Evolutionary conservation across 1,140 invertebrate species (phyloP).

Genomic region (Cyrtorhinus lividipennis): DNA sequence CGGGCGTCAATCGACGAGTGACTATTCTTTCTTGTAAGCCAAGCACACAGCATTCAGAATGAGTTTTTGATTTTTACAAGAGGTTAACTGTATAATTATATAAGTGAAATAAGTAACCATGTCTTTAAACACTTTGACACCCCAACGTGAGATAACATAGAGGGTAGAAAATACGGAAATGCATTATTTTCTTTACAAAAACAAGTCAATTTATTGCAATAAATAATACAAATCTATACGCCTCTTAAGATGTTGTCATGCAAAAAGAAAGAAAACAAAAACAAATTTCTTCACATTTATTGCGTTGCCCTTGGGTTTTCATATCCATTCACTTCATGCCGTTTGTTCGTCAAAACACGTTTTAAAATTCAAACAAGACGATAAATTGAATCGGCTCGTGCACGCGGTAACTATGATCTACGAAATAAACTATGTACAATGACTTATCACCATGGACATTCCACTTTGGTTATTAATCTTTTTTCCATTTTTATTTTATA

Average conservation of each 20-base stretch:
- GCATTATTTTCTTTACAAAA: neutral
- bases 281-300: conserved; percentile 11
- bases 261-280: conserved; percentile 7
- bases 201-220: conserved; percentile 16
- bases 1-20: no score
- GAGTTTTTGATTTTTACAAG: no score
- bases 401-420: conserved; percentile 14
- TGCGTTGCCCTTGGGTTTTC: conserved; percentile 3
- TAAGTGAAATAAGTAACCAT: no score
- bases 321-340: no score
- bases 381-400: no score
- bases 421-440: conserved; percentile 4
- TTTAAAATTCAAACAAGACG: no score
- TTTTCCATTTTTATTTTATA: neutral
- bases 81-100: no score
- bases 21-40: no score
- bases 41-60: no score
- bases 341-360: no score
- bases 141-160: no score
- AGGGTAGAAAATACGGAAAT: neutral
- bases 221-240: conserved; percentile 13
- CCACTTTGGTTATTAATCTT: conserved; percentile 11
- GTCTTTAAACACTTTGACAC: no score
- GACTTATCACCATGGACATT: conserved; percentile 12
- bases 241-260: neutral